Conservation (phyloP, 2,888 invertebrate genomes). For the Barypeithes pellucidus region DNA sequence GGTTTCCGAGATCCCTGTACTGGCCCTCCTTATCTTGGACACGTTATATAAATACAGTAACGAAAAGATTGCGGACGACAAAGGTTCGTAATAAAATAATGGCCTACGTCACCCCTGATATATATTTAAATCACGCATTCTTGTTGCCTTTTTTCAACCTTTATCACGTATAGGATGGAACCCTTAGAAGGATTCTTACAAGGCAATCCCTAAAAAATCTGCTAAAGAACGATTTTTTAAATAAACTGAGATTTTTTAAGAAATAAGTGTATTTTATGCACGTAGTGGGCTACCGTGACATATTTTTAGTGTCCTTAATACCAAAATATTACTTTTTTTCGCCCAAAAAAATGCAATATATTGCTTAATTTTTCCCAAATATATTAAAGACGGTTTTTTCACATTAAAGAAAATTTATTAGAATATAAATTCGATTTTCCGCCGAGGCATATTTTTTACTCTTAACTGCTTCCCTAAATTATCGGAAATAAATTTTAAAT, state of each 20-base stretch:
- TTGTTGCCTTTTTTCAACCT: neutral
- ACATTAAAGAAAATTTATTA: no score
- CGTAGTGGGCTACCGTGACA: neutral
- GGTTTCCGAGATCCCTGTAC: no score
- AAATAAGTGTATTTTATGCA: neutral
- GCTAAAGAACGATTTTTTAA: neutral
- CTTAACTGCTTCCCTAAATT: neutral
- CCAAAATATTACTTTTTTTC: no score
- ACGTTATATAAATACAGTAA: no score
- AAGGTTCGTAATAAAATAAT: neutral
- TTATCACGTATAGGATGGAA: slow-evolving; percentile 1
- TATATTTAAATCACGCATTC: neutral
- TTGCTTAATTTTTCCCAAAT: no score
- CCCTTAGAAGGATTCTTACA: neutral
- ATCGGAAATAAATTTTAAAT: no score
- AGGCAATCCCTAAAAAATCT: neutral
- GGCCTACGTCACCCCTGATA: neutral
- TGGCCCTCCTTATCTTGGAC: no score
- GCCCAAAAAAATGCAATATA: no score
- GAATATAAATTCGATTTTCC: no score
- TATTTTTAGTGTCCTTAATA: neutral
- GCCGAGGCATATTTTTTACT: neutral
- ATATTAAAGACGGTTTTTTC: no score
- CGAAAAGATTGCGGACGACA: no score
- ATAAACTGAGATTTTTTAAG: neutral